Conservation (phyloP, 2,113 vertebrate genomes). For the Galbula dea region DNA sequence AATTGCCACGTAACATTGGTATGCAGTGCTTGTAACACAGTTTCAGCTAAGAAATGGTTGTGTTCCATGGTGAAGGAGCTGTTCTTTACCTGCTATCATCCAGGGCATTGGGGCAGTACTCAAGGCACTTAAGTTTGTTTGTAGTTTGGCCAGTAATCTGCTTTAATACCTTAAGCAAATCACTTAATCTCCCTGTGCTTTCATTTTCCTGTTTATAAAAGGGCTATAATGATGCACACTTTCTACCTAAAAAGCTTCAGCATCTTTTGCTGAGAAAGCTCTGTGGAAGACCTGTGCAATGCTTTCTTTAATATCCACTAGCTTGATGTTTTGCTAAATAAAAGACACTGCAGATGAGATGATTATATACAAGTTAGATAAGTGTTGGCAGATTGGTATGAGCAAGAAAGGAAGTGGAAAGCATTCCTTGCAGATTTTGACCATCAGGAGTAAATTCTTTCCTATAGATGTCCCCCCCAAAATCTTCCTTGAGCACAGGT, state of each 20-base stretch:
- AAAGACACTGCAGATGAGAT: not conserved
- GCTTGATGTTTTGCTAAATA: not conserved
- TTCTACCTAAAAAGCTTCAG: not conserved
- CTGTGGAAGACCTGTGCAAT: not conserved
- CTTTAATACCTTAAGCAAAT: not conserved
- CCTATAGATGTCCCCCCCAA: not conserved
- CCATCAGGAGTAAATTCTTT: not conserved
- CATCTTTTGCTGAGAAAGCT: not conserved
- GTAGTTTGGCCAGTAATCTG: not conserved
- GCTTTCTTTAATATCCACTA: slow-evolving; percentile 2
- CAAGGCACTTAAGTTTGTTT: not conserved
- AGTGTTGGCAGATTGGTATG: not conserved
- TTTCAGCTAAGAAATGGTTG: not conserved
- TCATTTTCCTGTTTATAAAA: not conserved
- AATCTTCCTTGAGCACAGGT: not conserved
- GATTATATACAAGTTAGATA: not conserved
- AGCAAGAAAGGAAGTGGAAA: not conserved
- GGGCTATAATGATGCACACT: not conserved
- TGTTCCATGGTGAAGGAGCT: not conserved
- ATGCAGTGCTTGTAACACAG: not conserved
- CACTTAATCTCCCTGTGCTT: not conserved
- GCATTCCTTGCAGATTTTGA: not conserved
- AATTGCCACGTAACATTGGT: not conserved
- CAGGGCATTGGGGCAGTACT: not conserved
- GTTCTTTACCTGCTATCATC: not conserved